A percentile compares a stretch with the other conserved stretches of the same genome.
These are phyloP conservation scores for Anticlea derivata DNA, from an alignment of 2,888 invertebrate species.

Conservation along the genomic window DNA sequence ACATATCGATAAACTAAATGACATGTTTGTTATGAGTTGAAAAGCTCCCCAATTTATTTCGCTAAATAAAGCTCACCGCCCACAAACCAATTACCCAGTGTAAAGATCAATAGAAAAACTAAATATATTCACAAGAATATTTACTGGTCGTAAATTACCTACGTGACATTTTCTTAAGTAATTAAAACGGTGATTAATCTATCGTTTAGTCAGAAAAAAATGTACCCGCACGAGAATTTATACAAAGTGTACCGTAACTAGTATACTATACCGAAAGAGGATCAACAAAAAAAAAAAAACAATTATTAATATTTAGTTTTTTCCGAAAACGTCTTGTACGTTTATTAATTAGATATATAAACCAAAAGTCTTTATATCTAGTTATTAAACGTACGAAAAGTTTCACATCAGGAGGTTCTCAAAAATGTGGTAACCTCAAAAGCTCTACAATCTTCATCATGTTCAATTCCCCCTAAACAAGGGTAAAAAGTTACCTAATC, in stretches of 20 bases:
- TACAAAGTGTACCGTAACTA: too few species aligned
- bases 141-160: slow-evolving; percentile 12
- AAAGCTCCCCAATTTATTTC: background rate
- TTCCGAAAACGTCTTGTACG: too few species aligned
- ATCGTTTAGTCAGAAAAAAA: background rate
- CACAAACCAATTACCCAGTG: slow-evolving; percentile 1
- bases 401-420: too few species aligned
- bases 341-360: too few species aligned
- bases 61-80: background rate
- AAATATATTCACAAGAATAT: background rate
- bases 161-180: slow-evolving; percentile 20
- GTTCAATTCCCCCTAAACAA: too few species aligned
- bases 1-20: background rate
- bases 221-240: background rate
- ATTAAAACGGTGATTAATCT: slow-evolving; percentile 15
- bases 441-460: too few species aligned
- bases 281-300: too few species aligned
- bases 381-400: too few species aligned
- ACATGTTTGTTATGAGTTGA: background rate
- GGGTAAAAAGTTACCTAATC: slow-evolving; percentile 71
- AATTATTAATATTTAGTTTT: too few species aligned
- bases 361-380: too few species aligned
- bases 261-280: too few species aligned
- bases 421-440: too few species aligned
- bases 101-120: slow-evolving; percentile 9